phyloP scores from a whole-genome alignment of 2,797 vertebrate genomes.

The Aphelocoma californica region DNA sequence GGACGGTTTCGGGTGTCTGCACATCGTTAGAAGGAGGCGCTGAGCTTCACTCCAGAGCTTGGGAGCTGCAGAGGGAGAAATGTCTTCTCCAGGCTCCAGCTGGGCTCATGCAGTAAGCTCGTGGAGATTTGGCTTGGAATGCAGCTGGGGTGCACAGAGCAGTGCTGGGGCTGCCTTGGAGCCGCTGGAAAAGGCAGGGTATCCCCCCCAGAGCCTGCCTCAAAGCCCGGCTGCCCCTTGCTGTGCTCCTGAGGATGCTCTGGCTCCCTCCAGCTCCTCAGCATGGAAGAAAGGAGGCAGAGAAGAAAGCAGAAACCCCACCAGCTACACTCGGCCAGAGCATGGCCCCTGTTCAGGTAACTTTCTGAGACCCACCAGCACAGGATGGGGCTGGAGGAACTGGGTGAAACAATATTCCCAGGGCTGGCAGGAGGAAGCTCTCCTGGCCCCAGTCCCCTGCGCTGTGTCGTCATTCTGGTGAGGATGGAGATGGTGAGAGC shows the following conservation, averaged over 20 bases:
- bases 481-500: neutral
- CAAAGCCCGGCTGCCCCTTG: neutral
- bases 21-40: constrained; percentile 34
- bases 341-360: fast-evolving
- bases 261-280: neutral
- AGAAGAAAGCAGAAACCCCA: neutral
- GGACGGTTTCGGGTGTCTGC: neutral
- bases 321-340: fast-evolving
- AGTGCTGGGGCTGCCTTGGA: neutral
- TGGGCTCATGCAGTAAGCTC: fast-evolving
- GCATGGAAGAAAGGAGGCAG: neutral
- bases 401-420: fast-evolving
- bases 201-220: fast-evolving
- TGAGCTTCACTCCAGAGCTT: neutral
- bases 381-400: neutral
- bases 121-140: neutral
- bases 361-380: neutral
- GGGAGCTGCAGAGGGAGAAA: neutral
- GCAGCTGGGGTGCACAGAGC: neutral
- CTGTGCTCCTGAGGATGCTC: neutral
- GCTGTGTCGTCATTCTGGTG: fast-evolving
- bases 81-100: neutral
- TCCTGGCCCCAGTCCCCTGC: neutral
- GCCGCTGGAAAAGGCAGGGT: neutral
- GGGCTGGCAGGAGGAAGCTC: neutral